Percentiles rank a stretch among this genome's conserved stretches.
Conservation (phyloP, 2,888 invertebrate genomes). For the Mythimna impura region DNA sequence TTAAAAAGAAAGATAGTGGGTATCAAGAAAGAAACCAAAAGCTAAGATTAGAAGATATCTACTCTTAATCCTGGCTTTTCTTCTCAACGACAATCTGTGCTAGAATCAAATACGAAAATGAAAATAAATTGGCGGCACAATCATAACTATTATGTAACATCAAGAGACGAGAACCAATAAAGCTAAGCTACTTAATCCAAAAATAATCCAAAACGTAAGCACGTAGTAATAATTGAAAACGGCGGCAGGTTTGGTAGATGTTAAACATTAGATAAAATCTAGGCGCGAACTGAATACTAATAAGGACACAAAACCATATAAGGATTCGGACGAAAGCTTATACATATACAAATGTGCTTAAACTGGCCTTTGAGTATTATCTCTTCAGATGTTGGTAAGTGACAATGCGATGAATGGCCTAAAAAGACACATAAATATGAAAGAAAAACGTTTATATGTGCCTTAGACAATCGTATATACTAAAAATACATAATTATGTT, state of each 20-base stretch:
- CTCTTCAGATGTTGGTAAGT: conserved; percentile 17
- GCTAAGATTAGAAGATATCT: no score
- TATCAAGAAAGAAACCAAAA: no score
- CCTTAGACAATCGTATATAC: no score
- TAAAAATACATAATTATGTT: no score
- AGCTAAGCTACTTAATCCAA: conserved; percentile 5
- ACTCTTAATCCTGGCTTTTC: no score
- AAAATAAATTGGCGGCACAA: not conserved
- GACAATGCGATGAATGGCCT: conserved; percentile 13
- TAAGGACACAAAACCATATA: not conserved
- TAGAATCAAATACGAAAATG: not conserved
- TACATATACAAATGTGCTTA: conserved; percentile 9
- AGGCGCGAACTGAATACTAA: conserved; percentile 44
- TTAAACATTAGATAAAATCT: conserved; percentile 57
- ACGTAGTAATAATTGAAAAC: conserved; percentile 38
- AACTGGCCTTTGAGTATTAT: conserved; percentile 11
- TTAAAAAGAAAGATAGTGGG: no score
- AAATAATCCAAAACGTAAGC: conserved; percentile 29
- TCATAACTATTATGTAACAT: not conserved
- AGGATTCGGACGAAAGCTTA: conserved; percentile 22
- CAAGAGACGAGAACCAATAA: conserved; percentile 6
- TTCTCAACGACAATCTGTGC: no score
- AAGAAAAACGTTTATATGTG: no score
- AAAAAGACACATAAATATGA: not conserved
- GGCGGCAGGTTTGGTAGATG: conserved; percentile 44